A percentile compares a stretch with the other conserved stretches of the same genome.
phyloP scores from a whole-genome alignment of 1,140 invertebrate species.

The Drosophila erecta region DNA sequence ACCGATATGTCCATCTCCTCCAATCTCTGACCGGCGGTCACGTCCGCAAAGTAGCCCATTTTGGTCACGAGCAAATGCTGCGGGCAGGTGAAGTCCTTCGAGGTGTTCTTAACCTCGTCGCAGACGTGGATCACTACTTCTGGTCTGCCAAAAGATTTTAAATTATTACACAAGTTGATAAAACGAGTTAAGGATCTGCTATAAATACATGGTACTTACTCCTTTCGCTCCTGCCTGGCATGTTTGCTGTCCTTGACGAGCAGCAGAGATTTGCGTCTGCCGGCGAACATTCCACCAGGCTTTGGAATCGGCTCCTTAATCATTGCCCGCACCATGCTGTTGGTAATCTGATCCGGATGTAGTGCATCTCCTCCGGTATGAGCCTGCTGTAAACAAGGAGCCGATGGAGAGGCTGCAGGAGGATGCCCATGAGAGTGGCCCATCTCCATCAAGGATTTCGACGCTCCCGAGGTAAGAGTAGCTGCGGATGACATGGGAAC shows the following conservation, averaged over 20 bases:
- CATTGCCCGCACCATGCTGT: conserved; percentile 56
- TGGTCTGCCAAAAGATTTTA: conserved; percentile 85
- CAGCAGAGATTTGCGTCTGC: conserved; percentile 60
- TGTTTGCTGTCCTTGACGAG: conserved; percentile 68
- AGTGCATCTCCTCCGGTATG: neutral
- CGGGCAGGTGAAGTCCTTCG: conserved; percentile 94
- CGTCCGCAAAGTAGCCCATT: conserved; percentile 97
- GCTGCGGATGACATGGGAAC: neutral
- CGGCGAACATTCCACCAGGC: neutral
- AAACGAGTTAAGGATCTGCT: too few species aligned
- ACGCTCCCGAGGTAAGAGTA: neutral
- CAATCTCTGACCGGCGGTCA: conserved; percentile 92
- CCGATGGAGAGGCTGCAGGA: conserved; percentile 12
- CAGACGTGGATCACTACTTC: conserved; percentile 95
- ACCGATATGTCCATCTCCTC: conserved; percentile 98
- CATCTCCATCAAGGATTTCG: conserved; percentile 39
- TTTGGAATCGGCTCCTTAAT: conserved; percentile 55
- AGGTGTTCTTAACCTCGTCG: conserved; percentile 93
- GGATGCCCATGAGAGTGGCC: conserved; percentile 6
- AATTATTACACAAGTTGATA: too few species aligned
- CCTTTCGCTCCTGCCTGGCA: conserved; percentile 66
- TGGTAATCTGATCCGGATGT: conserved; percentile 19
- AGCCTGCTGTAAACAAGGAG: conserved; percentile 19
- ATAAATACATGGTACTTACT: conserved; percentile 40
- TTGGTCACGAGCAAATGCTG: conserved; percentile 93